Conservation (phyloP, 37 sponge, comb jelly and placozoan species). For the Petrosia ficiformis region DNA sequence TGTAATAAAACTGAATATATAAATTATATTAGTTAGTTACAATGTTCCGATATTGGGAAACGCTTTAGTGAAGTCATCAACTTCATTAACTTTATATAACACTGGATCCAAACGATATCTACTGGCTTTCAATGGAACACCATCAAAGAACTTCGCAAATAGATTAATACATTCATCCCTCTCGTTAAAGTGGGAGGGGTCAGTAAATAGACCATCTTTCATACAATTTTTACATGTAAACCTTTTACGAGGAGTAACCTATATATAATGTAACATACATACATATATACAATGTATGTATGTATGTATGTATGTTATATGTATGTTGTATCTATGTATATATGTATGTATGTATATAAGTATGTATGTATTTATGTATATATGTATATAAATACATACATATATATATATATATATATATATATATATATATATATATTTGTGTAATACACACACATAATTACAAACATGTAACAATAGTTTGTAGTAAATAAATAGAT, state of each 20-base stretch:
- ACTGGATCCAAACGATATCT: constrained; percentile 70
- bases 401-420: too few species aligned
- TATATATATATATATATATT: too few species aligned
- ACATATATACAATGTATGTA: constrained; percentile 11
- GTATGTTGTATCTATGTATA: too few species aligned
- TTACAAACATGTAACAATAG: too few species aligned
- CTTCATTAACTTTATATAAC: constrained; percentile 42
- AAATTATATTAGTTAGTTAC: too few species aligned
- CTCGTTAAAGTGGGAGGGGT: constrained; percentile 49
- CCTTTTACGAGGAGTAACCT: constrained; percentile 65
- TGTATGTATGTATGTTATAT: too few species aligned
- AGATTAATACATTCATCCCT: constrained; percentile 61
- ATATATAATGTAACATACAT: not conserved
- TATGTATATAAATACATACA: too few species aligned
- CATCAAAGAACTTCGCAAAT: constrained; percentile 40
- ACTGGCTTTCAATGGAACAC: constrained; percentile 55
- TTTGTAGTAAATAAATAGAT: too few species aligned
- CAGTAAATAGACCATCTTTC: constrained; percentile 45
- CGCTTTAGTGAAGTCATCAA: not conserved
- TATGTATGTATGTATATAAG: too few species aligned
- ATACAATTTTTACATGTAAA: constrained; percentile 59
- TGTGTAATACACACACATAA: too few species aligned
- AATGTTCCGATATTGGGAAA: constrained; percentile 55
- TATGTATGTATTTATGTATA: too few species aligned
- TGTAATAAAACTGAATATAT: too few species aligned